Conservation (phyloP, 2,888 invertebrate genomes). For the Lamellibrachia columna region DNA sequence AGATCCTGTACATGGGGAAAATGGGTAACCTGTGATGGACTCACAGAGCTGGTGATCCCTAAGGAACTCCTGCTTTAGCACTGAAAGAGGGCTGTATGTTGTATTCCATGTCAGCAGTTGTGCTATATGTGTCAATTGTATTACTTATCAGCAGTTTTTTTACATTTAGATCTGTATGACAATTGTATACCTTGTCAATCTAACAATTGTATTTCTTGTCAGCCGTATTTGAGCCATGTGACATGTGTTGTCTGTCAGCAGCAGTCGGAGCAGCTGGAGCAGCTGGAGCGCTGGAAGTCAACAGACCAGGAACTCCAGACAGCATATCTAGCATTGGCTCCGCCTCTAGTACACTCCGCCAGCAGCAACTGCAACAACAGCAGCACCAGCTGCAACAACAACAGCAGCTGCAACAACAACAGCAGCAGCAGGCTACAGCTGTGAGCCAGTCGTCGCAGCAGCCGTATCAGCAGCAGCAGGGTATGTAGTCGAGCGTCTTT, state of each 20-base stretch:
- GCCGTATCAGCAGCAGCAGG: constrained; percentile 25
- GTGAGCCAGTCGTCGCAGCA: constrained; percentile 7
- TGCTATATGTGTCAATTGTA: too few relatives aligned
- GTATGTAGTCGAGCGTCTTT: neutral
- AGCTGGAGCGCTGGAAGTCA: constrained; percentile 20
- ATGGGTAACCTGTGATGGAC: too few relatives aligned
- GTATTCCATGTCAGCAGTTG: too few relatives aligned
- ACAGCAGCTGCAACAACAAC: constrained; percentile 17
- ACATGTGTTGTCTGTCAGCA: constrained; percentile 13
- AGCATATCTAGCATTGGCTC: constrained; percentile 51
- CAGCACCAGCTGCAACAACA: constrained; percentile 17
- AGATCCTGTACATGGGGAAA: too few relatives aligned
- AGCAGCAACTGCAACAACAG: constrained; percentile 25
- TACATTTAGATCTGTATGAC: too few relatives aligned
- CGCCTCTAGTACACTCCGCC: constrained; percentile 14
- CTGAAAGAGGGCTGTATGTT: too few relatives aligned
- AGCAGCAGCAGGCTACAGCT: constrained; percentile 23
- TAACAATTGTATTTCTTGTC: too few relatives aligned
- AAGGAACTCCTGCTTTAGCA: too few relatives aligned
- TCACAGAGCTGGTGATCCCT: too few relatives aligned
- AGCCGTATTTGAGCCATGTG: neutral
- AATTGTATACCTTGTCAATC: too few relatives aligned
- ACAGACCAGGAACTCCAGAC: constrained; percentile 55
- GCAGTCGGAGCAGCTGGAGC: neutral
- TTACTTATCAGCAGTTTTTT: too few relatives aligned